Evolutionary conservation across 2,888 invertebrate species (phyloP).

Genomic region (Ormyrus labotus): DNA sequence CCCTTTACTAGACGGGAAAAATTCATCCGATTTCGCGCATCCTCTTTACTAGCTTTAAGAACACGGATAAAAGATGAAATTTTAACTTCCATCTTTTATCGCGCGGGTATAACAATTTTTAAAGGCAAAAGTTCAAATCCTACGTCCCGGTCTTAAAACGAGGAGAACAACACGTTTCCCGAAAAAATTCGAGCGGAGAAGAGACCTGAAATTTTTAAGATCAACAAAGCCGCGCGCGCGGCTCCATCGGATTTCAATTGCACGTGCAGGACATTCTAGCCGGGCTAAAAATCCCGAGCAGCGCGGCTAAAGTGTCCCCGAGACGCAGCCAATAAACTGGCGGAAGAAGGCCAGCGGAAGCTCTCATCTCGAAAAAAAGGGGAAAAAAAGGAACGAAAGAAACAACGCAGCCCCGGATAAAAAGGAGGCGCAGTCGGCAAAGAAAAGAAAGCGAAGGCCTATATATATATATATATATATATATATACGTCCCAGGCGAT

Average conservation of each 20-base stretch:
- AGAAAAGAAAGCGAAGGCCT: background rate
- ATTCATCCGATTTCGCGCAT: conserved; percentile 6
- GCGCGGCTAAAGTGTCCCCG: conserved; percentile 20
- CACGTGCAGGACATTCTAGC: background rate
- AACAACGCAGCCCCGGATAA: background rate
- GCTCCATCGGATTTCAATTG: background rate
- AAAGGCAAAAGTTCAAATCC: background rate
- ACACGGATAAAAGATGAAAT: too few relatives aligned
- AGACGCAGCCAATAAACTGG: conserved; percentile 29
- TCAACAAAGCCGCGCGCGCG: background rate
- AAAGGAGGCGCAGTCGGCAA: background rate
- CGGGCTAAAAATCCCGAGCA: conserved; percentile 19
- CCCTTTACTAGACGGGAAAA: conserved; percentile 28
- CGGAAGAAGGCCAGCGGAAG: background rate
- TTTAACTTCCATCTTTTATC: background rate
- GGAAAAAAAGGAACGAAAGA: background rate
- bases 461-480: too few relatives aligned
- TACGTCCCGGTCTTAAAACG: background rate
- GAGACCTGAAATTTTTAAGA: conserved; percentile 21
- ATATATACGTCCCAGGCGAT: too few relatives aligned
- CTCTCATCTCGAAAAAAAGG: background rate
- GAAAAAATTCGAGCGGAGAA: background rate
- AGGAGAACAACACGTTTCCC: background rate
- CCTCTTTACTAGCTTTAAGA: too few relatives aligned
- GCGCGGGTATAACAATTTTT: background rate